A percentile compares a stretch with the other conserved stretches of the same genome.
Evolutionary conservation across 2,113 vertebrate species (phyloP).

Genomic region (Riparia riparia): DNA sequence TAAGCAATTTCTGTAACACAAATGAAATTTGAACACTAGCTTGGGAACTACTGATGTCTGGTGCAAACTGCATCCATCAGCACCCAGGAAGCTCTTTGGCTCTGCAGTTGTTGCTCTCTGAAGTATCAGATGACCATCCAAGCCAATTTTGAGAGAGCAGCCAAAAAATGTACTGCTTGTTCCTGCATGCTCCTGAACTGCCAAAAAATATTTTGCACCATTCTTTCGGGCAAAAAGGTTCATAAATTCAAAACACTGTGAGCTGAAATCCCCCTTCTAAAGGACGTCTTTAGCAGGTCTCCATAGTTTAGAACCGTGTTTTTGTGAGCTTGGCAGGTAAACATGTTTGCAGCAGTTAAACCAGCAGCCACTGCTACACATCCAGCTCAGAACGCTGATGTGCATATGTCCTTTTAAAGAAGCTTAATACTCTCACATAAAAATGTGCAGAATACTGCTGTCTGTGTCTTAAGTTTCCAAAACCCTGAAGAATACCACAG

Average conservation of each 20-base stretch:
- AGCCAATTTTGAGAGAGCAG: background rate
- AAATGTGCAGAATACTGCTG: background rate
- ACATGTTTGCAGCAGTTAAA: background rate
- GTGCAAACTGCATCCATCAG: background rate
- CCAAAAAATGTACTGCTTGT: background rate
- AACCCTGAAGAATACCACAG: background rate
- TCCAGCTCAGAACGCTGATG: background rate
- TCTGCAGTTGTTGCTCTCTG: background rate
- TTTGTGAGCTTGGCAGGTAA: background rate
- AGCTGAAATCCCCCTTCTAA: background rate
- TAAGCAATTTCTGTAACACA: background rate
- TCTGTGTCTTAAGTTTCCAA: background rate
- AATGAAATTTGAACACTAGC: constrained; percentile 11
- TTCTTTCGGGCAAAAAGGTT: background rate
- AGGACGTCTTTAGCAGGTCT: background rate
- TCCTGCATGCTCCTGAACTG: background rate
- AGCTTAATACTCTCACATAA: background rate
- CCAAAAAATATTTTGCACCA: background rate
- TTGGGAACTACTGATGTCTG: background rate
- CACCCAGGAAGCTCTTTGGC: background rate
- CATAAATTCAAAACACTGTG: background rate
- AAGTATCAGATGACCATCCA: background rate
- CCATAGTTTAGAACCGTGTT: background rate
- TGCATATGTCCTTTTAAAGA: background rate
- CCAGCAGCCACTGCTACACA: background rate